Evolutionary conservation across 2,888 invertebrate genomes (phyloP).

Genomic region (Thera obeliscata): DNA sequence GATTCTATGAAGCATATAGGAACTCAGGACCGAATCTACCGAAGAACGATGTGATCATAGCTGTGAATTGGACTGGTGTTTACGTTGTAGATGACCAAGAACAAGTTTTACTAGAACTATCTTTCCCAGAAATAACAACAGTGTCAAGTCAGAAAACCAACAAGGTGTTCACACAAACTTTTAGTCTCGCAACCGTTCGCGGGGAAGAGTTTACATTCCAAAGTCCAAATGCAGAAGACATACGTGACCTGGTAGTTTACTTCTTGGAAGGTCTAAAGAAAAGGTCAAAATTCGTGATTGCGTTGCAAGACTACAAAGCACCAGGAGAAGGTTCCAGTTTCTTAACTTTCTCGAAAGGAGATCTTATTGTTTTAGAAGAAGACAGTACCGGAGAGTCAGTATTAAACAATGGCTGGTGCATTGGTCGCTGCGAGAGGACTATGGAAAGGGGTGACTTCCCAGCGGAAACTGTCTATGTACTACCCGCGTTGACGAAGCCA

Average conservation of each 20-base stretch:
- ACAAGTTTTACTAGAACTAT: slow-evolving; percentile 97
- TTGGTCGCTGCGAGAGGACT: slow-evolving; percentile 92
- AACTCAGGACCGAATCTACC: slow-evolving; percentile 98
- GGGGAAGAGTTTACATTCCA: slow-evolving; percentile 99
- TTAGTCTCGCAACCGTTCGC: slow-evolving; percentile 97
- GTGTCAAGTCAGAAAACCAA: slow-evolving; percentile 98
- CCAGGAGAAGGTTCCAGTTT: slow-evolving; percentile 96
- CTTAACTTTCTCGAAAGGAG: slow-evolving; percentile 96
- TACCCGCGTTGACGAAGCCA: slow-evolving; percentile 97
- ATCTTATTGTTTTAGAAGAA: slow-evolving; percentile 97
- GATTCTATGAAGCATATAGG: slow-evolving; percentile 99
- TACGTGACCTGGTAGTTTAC: slow-evolving; percentile 97
- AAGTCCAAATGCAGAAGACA: slow-evolving; percentile 99
- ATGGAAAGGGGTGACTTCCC: slow-evolving; percentile 98
- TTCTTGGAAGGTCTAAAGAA: slow-evolving; percentile 98
- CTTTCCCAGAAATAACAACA: slow-evolving; percentile 99
- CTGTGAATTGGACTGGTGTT: slow-evolving; percentile 99
- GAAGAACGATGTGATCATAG: slow-evolving; percentile 99
- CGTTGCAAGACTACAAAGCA: slow-evolving; percentile 97
- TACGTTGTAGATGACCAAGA: slow-evolving; percentile 99
- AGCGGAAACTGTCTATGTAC: slow-evolving; percentile 97
- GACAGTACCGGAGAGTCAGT: slow-evolving; percentile 97
- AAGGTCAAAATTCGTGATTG: slow-evolving; percentile 97
- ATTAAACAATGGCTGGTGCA: slow-evolving; percentile 94
- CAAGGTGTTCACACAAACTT: slow-evolving; percentile 98